These are phyloP conservation scores for Atta colombica DNA, from an alignment of 1,140 invertebrate species.

Conservation along the genomic window DNA sequence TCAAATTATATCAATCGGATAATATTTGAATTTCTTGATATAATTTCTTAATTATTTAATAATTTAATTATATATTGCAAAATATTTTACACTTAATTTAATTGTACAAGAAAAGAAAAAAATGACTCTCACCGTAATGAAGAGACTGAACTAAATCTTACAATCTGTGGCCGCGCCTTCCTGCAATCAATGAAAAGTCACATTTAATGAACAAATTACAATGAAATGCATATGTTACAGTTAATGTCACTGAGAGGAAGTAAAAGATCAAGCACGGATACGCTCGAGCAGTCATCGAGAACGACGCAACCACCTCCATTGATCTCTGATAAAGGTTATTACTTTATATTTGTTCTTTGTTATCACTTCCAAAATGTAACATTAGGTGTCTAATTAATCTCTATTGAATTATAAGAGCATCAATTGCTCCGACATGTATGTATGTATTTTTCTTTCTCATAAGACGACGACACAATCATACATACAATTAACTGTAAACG, in stretches of 20 bases:
- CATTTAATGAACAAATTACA: background rate
- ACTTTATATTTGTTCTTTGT: background rate
- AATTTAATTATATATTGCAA: slow-evolving; percentile 1
- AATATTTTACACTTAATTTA: background rate
- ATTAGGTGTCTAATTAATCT: too few relatives aligned
- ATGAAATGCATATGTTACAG: slow-evolving; percentile 82
- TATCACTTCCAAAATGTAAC: background rate
- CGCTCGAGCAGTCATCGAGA: slow-evolving; percentile 73
- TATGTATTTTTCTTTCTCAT: too few relatives aligned
- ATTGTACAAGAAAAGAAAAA: background rate
- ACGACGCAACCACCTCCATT: slow-evolving; percentile 86
- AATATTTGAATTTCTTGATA: background rate
- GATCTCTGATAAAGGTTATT: slow-evolving; percentile 88
- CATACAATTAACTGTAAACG: background rate
- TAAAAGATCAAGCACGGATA: slow-evolving; percentile 84
- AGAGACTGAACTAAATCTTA: background rate
- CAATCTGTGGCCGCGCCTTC: background rate
- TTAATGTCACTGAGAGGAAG: slow-evolving; percentile 87
- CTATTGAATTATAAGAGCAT: background rate
- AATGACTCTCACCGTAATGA: background rate
- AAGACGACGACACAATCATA: too few relatives aligned
- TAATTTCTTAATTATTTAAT: background rate
- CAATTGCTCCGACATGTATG: background rate
- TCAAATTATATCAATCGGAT: background rate
- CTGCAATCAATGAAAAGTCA: background rate